phyloP scores from a whole-genome alignment of 2,113 vertebrate genomes.

The Tautogolabrus adspersus region DNA sequence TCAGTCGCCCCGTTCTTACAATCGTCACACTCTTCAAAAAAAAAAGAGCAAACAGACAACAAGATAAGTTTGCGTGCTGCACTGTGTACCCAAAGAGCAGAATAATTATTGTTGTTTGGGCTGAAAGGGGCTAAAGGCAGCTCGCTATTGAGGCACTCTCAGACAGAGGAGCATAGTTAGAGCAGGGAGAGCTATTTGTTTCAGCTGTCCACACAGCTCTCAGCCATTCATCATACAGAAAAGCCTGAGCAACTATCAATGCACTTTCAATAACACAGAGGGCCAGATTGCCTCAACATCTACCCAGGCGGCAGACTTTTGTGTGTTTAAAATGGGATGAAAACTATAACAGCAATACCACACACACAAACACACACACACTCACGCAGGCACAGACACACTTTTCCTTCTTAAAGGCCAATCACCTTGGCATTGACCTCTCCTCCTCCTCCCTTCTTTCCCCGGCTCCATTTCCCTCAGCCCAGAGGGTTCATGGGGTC shows the following conservation, averaged over 20 bases:
- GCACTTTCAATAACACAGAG: conserved; percentile 51
- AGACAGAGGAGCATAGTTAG: conserved; percentile 29
- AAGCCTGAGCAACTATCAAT: conserved; percentile 49
- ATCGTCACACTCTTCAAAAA: conserved; percentile 18
- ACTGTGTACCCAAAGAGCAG: conserved; percentile 7
- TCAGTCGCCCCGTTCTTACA: conserved; percentile 6
- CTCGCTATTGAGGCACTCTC: conserved; percentile 37
- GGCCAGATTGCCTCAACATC: conserved; percentile 20
- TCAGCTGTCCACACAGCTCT: conserved; percentile 47
- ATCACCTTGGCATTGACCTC: conserved; percentile 55
- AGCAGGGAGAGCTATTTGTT: conserved; percentile 59
- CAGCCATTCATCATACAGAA: conserved; percentile 65
- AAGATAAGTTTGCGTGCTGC: conserved; percentile 23
- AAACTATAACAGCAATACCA: not conserved
- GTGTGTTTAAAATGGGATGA: conserved; percentile 17
- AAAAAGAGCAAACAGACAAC: conserved; percentile 16
- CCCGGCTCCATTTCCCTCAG: conserved; percentile 21
- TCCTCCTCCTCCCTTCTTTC: conserved; percentile 2
- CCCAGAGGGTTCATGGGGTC: conserved; percentile 40
- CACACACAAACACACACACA: not conserved
- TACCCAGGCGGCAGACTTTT: conserved; percentile 13
- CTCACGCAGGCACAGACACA: not conserved
- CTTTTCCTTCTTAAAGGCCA: conserved; percentile 5
- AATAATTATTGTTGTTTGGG: conserved; percentile 42
- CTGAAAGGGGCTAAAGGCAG: conserved; percentile 34